Base-by-base conservation (phyloP, 2,888 invertebrate genomes). In the Agonopterix alstromeriana region DNA sequence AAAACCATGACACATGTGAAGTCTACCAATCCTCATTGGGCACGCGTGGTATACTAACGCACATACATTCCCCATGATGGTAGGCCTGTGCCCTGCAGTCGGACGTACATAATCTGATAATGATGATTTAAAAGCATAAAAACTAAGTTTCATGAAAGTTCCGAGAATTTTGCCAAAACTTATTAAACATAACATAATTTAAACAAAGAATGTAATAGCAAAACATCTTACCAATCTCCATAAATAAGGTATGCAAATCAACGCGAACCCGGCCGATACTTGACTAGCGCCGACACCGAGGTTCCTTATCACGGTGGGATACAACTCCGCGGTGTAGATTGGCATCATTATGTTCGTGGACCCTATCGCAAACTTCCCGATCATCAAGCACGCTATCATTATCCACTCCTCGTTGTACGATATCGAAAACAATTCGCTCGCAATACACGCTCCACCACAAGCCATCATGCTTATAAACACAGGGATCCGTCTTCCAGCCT, bases 271-370 rank as follows among this genome's bases (percentile, higher is more conserved):
- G 1, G 94, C 94, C 2, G 94, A 90, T 46, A 94, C 90, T 69
- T 95, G 95, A 63, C 94, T 94, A 2, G 93, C 93, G 1, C 94
- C 94, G 10, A 94, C 92, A 5, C 93, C 94, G 14, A 93, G 88
- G 63, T 93, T 94, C 48, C 94, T 85, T 56, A 94, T 91, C 51
- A 92, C 87, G 3, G 94, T 94, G 0, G 94, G 94, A 71, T 93
- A 94, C 40, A 94, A 76, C 63, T 94, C 94, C 2, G 93, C 93
- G 1, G 93, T 93, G 69, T 92, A 94, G 35, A 94, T 92, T 0
- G 95, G 95, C 86, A 95, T 89, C 62, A 95, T 93, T 67, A 93
- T 94, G 65, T 95, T 95, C 12, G 94, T 93, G 0, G 93, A 92
- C 41, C 94, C 94, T 47, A 95, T 93, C 27, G 93, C 92, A 63